Conservation (phyloP, 2,797 vertebrate genomes). For the Periophthalmus magnuspinnatus region DNA sequence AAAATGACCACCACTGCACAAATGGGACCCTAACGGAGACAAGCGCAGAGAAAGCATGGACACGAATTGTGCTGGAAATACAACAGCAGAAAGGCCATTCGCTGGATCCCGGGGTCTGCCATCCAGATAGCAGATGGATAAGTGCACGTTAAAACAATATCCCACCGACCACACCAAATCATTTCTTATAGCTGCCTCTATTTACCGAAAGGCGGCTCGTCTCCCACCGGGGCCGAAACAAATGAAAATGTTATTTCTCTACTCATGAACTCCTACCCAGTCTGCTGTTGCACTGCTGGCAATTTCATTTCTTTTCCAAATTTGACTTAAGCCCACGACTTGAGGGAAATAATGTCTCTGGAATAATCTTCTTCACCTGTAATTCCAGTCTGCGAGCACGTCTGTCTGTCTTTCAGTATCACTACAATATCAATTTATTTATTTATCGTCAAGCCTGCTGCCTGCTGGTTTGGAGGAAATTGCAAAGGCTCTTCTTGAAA, state of each 20-base stretch:
- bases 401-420: slow-evolving; percentile 53
- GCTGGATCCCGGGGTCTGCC: slow-evolving; percentile 92
- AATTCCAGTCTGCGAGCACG: slow-evolving; percentile 80
- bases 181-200: slow-evolving; percentile 98
- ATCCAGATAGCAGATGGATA: slow-evolving; percentile 99
- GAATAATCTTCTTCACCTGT: slow-evolving; percentile 95
- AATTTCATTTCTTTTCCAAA: slow-evolving; percentile 98
- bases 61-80: slow-evolving; percentile 87
- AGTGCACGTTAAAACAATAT: slow-evolving; percentile 99
- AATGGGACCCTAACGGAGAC: slow-evolving; percentile 56
- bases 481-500: slow-evolving; percentile 83
- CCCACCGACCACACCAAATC: slow-evolving; percentile 90
- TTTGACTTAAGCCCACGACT: slow-evolving; percentile 97
- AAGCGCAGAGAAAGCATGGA: slow-evolving; percentile 71
- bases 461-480: slow-evolving; percentile 87
- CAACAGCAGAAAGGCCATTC: slow-evolving; percentile 89
- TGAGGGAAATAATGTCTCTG: slow-evolving; percentile 98
- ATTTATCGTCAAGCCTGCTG: slow-evolving; percentile 79
- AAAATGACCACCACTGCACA: slow-evolving; percentile 48
- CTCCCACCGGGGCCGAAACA: slow-evolving; percentile 96
- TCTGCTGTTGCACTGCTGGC: slow-evolving; percentile 95
- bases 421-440: slow-evolving; percentile 58
- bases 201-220: slow-evolving; percentile 95
- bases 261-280: slow-evolving; percentile 98
- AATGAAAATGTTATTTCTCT: slow-evolving; percentile 99